Base-by-base conservation (phyloP, 2,113 vertebrate species). In the Heterochromis multidens region DNA sequence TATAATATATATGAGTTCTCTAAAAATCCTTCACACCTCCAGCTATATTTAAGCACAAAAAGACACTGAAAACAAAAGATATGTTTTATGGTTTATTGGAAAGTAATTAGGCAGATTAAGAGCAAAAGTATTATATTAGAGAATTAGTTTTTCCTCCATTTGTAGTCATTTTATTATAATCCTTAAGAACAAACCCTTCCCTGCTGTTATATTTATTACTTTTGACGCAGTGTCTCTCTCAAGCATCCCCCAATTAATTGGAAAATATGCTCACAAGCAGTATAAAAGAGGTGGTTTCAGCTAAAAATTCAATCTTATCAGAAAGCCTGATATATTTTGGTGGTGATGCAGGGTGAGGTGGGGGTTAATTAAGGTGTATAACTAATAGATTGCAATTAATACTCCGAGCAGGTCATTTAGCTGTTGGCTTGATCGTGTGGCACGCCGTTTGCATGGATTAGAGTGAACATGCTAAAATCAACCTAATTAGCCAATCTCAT, bases 281-380 rank as follows among this genome's bases (percentile, higher is more conserved):
- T 27, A 78, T 7, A 89, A 78, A 81, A 81, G 17, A 90, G 2
- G 29, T 5, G 12, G n/a, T 78, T 84, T 82, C 33, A 80, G 83
- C 58, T 46, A 61, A 57, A 78, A 88, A 90, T 49, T 84, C 52
- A 79, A 43, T 86, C 81, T 86, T 56, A 87, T 88, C 77, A 80
- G 29, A 60, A 57, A 67, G 81, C 54, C 10, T 12, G 31, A 17
- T 54, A 43, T 90, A 77, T 87, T 89, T 82, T 80, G n/a, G 65
- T 67, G 58, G 33, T 46, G 37, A 40, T 80, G 62, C 65, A 79
- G 25, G 37, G 27, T 67, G 83, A 87, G 77, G 61, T 83, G 23
- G 82, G 84, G 74, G 93, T 91, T 94, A 89, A 95, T 94, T 94
- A 95, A 94, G 94, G 93, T 86, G 59, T 90, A 90, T 87, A 90